These are phyloP conservation scores for Anas acuta DNA, from an alignment of 2,797 vertebrate species.

Conservation along the genomic window DNA sequence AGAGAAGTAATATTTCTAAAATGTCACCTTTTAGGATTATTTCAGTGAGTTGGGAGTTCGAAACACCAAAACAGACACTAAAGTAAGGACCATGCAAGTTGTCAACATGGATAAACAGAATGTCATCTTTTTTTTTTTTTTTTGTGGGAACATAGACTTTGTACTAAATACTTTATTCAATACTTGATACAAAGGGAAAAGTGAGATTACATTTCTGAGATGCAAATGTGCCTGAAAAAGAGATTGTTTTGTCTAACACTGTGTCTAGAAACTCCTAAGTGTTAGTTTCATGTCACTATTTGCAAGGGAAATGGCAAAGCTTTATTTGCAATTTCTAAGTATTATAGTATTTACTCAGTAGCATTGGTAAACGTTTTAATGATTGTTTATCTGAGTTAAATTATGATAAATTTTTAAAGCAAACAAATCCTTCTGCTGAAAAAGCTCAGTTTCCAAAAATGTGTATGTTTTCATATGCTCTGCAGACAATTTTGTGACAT, in stretches of 20 bases:
- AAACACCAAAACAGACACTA: background rate
- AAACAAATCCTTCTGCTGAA: background rate
- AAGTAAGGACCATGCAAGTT: background rate
- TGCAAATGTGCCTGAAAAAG: background rate
- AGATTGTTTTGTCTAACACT: background rate
- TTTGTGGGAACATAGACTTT: background rate
- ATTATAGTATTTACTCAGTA: background rate
- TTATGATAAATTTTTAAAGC: background rate
- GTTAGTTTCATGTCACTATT: background rate
- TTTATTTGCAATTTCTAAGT: background rate
- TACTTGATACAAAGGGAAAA: background rate
- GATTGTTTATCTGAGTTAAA: constrained; percentile 16
- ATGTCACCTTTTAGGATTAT: background rate
- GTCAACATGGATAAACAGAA: background rate
- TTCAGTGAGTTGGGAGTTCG: background rate
- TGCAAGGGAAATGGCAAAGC: background rate
- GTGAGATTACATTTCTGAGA: background rate
- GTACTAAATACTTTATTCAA: background rate
- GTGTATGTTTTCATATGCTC: background rate
- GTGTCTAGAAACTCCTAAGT: background rate
- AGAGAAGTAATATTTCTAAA: background rate
- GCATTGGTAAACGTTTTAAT: constrained; percentile 43
- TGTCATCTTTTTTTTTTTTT: background rate
- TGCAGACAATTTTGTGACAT: background rate
- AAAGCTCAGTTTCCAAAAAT: background rate